Percentiles rank a stretch among this genome's conserved stretches.
These are phyloP conservation scores for Mesocricetus auratus DNA, from an alignment of 2,113 vertebrate species.

Conservation along the genomic window DNA sequence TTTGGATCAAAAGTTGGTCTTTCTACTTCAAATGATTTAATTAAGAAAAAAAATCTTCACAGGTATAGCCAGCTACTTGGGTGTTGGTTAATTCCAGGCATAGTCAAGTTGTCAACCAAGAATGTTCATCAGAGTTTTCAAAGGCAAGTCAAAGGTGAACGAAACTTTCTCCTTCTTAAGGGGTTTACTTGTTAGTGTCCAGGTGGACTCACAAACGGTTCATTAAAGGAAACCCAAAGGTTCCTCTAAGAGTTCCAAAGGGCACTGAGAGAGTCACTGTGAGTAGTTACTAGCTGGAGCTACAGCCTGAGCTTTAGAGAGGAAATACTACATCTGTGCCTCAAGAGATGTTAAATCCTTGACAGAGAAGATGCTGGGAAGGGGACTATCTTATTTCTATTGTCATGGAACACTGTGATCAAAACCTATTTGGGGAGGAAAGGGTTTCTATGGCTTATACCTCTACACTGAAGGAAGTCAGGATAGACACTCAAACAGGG, in stretches of 20 bases:
- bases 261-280: too few species aligned
- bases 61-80: not conserved
- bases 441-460: not conserved
- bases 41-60: not conserved
- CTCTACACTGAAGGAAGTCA: not conserved
- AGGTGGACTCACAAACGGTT: not conserved
- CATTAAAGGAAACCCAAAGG: not conserved
- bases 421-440: not conserved
- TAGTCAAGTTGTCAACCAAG: not conserved
- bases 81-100: not conserved
- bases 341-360: not conserved
- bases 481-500: not conserved
- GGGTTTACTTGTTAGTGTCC: not conserved
- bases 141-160: constrained; percentile 1
- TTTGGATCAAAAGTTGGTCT: not conserved
- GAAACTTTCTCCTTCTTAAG: not conserved
- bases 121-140: not conserved
- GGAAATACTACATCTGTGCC: not conserved
- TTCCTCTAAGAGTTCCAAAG: not conserved
- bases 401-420: not conserved
- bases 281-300: not conserved
- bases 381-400: not conserved
- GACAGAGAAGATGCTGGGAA: not conserved
- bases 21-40: not conserved
- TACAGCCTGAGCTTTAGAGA: not conserved